These are phyloP conservation scores for Boleophthalmus pectinirostris DNA, from an alignment of 2,113 vertebrate species.

Conservation along the genomic window DNA sequence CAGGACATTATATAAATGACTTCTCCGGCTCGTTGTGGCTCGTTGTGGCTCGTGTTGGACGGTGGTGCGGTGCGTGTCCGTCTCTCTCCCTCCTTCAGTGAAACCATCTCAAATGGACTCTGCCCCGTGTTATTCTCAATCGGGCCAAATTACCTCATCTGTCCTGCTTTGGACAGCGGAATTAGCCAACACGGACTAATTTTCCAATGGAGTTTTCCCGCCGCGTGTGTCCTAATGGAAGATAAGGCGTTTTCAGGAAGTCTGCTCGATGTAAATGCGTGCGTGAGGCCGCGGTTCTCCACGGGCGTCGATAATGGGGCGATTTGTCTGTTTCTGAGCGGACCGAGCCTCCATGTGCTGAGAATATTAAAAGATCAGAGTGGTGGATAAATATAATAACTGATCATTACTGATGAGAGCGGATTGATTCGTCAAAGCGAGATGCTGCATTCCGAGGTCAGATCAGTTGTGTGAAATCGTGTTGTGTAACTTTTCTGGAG, in stretches of 20 bases:
- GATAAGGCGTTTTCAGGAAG: constrained; percentile 68
- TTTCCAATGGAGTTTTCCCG: constrained; percentile 78
- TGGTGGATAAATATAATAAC: constrained; percentile 7
- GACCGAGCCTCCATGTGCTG: constrained; percentile 74
- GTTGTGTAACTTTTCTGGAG: no score
- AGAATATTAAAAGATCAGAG: constrained; percentile 72
- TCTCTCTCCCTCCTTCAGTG: background rate
- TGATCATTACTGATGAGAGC: constrained; percentile 41
- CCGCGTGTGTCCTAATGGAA: constrained; percentile 78
- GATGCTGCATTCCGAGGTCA: background rate
- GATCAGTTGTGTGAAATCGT: background rate
- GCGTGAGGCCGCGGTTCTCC: constrained; percentile 69
- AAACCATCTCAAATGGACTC: background rate
- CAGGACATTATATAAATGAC: no score
- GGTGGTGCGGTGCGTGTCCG: background rate
- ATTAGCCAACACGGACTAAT: constrained; percentile 88
- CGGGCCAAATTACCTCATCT: constrained; percentile 90
- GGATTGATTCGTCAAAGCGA: constrained; percentile 5
- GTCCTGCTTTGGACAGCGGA: constrained; percentile 85
- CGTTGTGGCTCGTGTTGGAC: background rate
- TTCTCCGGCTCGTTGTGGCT: no score
- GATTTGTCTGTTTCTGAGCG: constrained; percentile 90
- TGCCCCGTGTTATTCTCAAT: constrained; percentile 58
- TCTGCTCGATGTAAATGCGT: constrained; percentile 86
- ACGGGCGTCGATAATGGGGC: constrained; percentile 87